A percentile compares a stretch with the other conserved stretches of the same genome.
Conservation (phyloP, 2,888 invertebrate species). For the Anarsia innoxiella region DNA sequence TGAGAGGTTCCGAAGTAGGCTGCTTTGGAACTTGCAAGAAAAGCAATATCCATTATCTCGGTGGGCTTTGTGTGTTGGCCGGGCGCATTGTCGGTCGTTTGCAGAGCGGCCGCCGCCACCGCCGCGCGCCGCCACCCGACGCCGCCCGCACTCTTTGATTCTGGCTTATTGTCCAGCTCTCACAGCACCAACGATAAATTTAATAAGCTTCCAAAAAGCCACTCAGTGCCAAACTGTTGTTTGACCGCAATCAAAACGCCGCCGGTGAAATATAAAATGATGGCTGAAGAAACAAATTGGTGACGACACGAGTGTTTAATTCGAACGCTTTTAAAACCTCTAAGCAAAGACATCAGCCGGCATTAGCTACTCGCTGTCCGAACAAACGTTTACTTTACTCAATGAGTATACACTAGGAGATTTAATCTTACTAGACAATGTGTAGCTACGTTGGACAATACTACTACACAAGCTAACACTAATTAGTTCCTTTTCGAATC, state of each 20-base stretch:
- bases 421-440: neutral
- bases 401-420: neutral
- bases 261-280: too few species aligned
- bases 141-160: conserved; percentile 22
- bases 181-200: too few species aligned
- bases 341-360: conserved; percentile 2
- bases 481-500: too few species aligned
- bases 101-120: conserved; percentile 25
- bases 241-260: neutral
- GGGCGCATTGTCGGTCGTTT: conserved; percentile 51
- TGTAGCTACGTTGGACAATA: neutral
- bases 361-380: conserved; percentile 2
- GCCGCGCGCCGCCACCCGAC: neutral
- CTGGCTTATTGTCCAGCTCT: conserved; percentile 40
- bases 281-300: too few species aligned
- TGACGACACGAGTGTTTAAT: too few species aligned
- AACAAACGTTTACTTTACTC: conserved; percentile 5
- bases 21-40: conserved; percentile 71
- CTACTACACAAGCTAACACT: too few species aligned
- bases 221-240: too few species aligned
- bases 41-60: conserved; percentile 73
- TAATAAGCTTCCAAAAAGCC: too few species aligned
- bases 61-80: conserved; percentile 53
- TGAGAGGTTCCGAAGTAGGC: conserved; percentile 69
- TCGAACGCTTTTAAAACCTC: conserved; percentile 11